Percentiles rank a stretch among this genome's conserved stretches.
Evolutionary conservation across 1,140 invertebrate species (phyloP).

Genomic region (Drosophila repleta): DNA sequence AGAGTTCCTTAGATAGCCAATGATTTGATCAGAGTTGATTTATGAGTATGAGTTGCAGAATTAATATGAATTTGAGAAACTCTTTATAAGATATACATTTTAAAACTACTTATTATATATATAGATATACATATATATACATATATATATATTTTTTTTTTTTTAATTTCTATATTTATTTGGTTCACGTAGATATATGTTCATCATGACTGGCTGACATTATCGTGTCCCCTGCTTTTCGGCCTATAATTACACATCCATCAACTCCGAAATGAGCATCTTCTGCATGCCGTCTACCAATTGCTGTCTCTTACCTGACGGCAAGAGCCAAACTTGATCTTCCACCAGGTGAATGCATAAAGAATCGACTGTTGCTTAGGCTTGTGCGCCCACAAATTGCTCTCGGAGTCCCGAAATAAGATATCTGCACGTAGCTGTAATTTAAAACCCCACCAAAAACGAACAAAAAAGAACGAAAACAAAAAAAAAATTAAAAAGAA

Average conservation of each 20-base stretch:
- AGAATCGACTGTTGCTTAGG: conserved; percentile 7
- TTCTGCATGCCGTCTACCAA: conserved; percentile 28
- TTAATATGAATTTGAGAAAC: too few species aligned
- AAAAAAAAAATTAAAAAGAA: conserved; percentile 27
- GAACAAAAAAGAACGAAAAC: conserved; percentile 35
- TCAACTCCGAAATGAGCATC: conserved; percentile 55
- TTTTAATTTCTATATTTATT: not conserved
- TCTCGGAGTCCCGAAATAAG: conserved; percentile 66
- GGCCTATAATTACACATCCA: conserved; percentile 46
- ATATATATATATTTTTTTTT: too few species aligned
- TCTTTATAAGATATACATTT: too few species aligned
- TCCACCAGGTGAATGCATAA: conserved; percentile 59
- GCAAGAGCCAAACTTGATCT: conserved; percentile 57
- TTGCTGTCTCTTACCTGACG: conserved; percentile 55
- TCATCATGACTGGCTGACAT: not conserved
- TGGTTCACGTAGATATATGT: too few species aligned
- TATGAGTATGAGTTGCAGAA: too few species aligned
- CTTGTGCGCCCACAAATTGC: conserved; percentile 68
- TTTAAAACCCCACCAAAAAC: conserved; percentile 68
- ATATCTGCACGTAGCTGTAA: conserved; percentile 81
- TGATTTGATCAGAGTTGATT: conserved; percentile 33
- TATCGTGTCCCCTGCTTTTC: not conserved
- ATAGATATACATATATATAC: too few species aligned
- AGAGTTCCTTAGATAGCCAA: conserved; percentile 31
- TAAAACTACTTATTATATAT: too few species aligned